Evolutionary conservation across 2,113 vertebrate genomes (phyloP), one percentile per base, ranked within the genome.

Genomic region (Python bivittatus): DNA sequence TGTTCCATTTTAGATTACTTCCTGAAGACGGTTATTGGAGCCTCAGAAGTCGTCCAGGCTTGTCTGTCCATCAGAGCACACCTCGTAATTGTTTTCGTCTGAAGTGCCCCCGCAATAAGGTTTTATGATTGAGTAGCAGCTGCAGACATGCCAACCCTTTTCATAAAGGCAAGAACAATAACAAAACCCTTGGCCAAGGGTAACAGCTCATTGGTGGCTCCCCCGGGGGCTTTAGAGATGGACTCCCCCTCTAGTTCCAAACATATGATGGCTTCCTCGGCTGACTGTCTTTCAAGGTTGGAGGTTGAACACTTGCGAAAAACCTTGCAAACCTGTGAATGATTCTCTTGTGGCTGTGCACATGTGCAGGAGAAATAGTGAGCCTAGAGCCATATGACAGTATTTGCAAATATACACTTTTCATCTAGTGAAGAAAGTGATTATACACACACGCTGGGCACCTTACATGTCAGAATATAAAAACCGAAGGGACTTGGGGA

Each of bases 1-100:
- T 92, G 13, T 61, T 93, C 84, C 64, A 6, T 23, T 87, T 94
- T 33, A n/a, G 29, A 68, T 68, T 90, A 6, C 88, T 92, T 95
- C 56, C 91, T 56, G 48, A 85, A 92, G 84, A 33, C 29, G 53
- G 79, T 88, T 42, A 58, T 52, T 27, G 1, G 38, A 79, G 90
- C 29, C 93, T 64, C 88, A 38, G 56, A 0, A 44, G 57, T 94
- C 12, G 54, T 91, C n/a, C 58, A 9, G 22, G 64, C 53, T 93
- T 10, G 1, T 56, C 27, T 27, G 20, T 56, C 27, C 17, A 2
- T 88, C 93, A 44, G 57, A 94, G 42, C 0, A 0, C 52, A 8
- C 91, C 93, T 94, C 90, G 5, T 60, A 86, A 0, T 33, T 23
- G 0, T 89, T 57, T 88, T 92, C 88, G 15, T 89, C 17, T 89